These are phyloP conservation scores for Deroplatys truncata DNA, from an alignment of 2,888 invertebrate species.

Conservation along the genomic window DNA sequence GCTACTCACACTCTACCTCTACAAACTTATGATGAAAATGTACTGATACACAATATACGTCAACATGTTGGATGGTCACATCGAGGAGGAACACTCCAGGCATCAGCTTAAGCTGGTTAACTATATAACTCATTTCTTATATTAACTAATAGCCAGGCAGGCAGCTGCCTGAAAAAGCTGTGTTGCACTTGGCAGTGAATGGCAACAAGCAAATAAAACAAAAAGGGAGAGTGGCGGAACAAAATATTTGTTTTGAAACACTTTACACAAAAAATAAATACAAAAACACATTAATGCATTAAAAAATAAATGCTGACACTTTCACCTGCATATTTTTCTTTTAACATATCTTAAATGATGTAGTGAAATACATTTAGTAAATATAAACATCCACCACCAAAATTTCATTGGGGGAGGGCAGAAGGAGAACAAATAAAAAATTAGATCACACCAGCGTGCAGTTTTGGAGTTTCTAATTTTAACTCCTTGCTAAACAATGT, in stretches of 20 bases:
- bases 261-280: neutral
- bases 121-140: neutral
- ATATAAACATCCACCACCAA: slow-evolving; percentile 17
- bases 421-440: neutral
- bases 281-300: neutral
- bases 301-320: neutral
- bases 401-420: neutral
- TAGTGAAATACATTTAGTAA: slow-evolving; percentile 3
- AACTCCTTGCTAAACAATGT: neutral
- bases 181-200: slow-evolving; percentile 20
- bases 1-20: neutral
- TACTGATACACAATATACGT: neutral
- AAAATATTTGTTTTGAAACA: neutral
- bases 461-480: slow-evolving; percentile 9
- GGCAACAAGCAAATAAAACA: slow-evolving; percentile 15
- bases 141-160: neutral
- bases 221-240: neutral
- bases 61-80: slow-evolving; percentile 23
- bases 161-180: slow-evolving; percentile 7
- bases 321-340: neutral
- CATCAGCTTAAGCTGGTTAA: neutral
- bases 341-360: neutral
- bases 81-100: slow-evolving; percentile 9
- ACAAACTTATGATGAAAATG: neutral
- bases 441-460: slow-evolving; percentile 5